These are phyloP conservation scores for Peucedramus taeniatus DNA, from an alignment of 2,113 vertebrate genomes.

Conservation along the genomic window DNA sequence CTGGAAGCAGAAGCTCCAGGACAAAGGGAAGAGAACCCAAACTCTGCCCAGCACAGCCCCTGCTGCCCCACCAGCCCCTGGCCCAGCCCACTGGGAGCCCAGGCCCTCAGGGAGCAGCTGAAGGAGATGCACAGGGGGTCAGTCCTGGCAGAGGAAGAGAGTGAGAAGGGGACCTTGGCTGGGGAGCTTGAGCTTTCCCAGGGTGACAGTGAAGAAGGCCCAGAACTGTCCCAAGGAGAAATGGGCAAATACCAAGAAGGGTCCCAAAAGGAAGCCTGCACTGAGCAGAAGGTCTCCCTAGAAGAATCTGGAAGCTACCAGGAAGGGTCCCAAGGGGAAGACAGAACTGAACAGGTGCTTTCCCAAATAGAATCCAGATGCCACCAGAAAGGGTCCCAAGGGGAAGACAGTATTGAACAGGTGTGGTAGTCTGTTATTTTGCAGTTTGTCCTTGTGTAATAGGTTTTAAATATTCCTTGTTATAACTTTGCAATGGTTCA, in stretches of 20 bases:
- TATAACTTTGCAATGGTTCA: no score
- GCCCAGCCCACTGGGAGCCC: no score
- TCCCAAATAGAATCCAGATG: neutral
- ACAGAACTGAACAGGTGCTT: neutral
- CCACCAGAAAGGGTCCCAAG: neutral
- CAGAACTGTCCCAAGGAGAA: neutral
- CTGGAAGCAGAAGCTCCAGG: no score
- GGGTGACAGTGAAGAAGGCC: neutral
- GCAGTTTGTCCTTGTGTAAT: no score
- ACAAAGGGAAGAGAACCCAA: no score
- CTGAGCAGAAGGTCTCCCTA: neutral
- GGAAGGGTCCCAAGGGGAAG: neutral
- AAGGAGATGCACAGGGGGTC: no score
- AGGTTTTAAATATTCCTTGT: no score
- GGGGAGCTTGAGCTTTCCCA: neutral
- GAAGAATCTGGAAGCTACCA: neutral
- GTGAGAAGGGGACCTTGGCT: neutral
- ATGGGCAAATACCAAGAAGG: neutral
- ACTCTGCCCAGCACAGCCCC: no score
- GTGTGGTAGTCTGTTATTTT: no score
- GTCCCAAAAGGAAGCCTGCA: neutral
- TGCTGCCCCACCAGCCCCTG: no score
- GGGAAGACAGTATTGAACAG: neutral
- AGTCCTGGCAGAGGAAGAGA: no score
- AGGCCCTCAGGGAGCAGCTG: no score